Base-by-base conservation (phyloP, 2,113 vertebrate genomes). In the Cyanistes caeruleus region DNA sequence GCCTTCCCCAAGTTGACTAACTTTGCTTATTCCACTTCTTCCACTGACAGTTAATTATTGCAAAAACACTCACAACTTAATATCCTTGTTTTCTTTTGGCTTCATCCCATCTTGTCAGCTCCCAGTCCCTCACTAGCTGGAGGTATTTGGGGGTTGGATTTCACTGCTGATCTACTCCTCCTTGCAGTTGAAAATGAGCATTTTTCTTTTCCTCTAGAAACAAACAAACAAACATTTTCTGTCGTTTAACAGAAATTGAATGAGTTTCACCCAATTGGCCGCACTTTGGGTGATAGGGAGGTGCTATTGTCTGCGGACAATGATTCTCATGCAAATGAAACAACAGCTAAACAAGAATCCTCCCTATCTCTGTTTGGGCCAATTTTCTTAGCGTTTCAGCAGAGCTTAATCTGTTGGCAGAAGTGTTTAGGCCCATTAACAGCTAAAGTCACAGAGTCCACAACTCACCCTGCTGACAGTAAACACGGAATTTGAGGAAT, bases 401-500 rank as follows among this genome's bases (percentile, higher is more conserved):
- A 93, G 95, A 93, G 95, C 97, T 98, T 98, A 98, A 98, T 98
- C 98, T 98, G 98, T 98, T 98, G 97, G 98, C 96, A 91, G 97
- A 98, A 98, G 98, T 95, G 98, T 98, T 98, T 98, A 98, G 98
- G 94, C 96, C 98, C 98, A 98, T 98, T 98, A 98, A 97, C 98
- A 98, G 98, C 98, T 98, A 98, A 98, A 98, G 98, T 98, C 97
- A 95, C 96, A 98, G 96, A 98, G 98, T 97, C 97, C 97, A 97
- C 98, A 97, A 94, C 97, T 98, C 97, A 75, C 91, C 51, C 93
- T 86, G 97, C 98, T 98, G 98, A 98, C 96, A 96, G 98, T 97
- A 98, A 98, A 98, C 97, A 98, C 95, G 89, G 98, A 98, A 98
- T 98, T 97, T 96, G 93, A 98, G 97, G 97, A 97, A 98, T 98